These are phyloP conservation scores for Drosophila persimilis DNA, from an alignment of 1,140 invertebrate genomes.

Conservation along the genomic window DNA sequence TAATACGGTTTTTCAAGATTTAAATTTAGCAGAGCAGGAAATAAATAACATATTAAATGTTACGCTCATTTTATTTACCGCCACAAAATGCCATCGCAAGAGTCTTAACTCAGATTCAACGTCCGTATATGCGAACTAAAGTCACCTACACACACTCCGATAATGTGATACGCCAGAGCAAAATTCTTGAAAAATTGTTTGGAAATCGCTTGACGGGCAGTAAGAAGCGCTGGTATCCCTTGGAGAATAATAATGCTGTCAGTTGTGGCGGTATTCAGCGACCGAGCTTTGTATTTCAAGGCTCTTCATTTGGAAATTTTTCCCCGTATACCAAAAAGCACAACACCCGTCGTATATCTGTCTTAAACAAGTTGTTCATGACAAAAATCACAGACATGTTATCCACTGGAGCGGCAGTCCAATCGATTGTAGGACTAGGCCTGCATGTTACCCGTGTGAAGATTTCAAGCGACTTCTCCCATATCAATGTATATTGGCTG, in stretches of 20 bases:
- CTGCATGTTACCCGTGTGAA: constrained; percentile 88
- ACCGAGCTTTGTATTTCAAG: constrained; percentile 37
- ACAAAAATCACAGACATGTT: constrained; percentile 89
- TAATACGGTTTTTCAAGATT: too few relatives aligned
- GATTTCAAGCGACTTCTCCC: constrained; percentile 86
- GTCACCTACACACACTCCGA: constrained; percentile 5
- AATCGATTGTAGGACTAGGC: constrained; percentile 85
- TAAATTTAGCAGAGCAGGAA: too few relatives aligned
- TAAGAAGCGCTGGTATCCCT: constrained; percentile 71
- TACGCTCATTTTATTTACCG: too few relatives aligned
- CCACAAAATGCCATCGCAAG: too few relatives aligned
- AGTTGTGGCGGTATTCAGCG: constrained; percentile 22
- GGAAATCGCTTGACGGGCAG: constrained; percentile 65
- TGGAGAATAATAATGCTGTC: constrained; percentile 7
- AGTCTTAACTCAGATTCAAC: too few relatives aligned
- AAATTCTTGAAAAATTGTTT: constrained; percentile 67
- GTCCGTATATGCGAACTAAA: constrained; percentile 10
- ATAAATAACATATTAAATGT: too few relatives aligned
- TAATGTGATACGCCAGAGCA: constrained; percentile 53
- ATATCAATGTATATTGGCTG: constrained; percentile 88
- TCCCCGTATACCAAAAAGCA: constrained; percentile 77
- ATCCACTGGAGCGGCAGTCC: constrained; percentile 86
- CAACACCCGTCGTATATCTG: constrained; percentile 84
- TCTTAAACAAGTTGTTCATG: constrained; percentile 92
- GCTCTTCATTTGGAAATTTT: constrained; percentile 49